Base-by-base conservation (phyloP, 2,113 vertebrate species). In the Physeter macrocephalus region DNA sequence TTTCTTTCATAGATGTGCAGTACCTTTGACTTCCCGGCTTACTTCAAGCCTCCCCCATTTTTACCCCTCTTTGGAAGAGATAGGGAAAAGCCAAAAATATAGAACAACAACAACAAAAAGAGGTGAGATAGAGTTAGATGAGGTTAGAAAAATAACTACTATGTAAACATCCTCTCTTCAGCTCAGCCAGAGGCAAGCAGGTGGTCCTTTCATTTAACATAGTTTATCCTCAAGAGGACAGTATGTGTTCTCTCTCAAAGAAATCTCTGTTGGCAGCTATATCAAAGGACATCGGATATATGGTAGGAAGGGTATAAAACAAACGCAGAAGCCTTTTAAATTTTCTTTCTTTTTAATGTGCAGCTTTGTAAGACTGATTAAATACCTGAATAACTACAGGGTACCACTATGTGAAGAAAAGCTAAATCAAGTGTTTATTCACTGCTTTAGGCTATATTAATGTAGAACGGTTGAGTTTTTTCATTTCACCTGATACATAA, bases 21-120 rank as follows among this genome's bases (percentile, higher is more conserved):
- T 54, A 49, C 41, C 52, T 95, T 95, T 95, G 71, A 87, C 94
- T 95, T 94, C 59, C 39, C 20, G 74, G 52, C 27, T 93, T 84
- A 64, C n/a, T 90, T 96, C 36, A 86, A 69, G 74, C 8, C 62
- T 88, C 80, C 64, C 75, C 61, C 88, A 1, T 81, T 46, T 80
- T 89, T 39, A 86, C 13, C 13, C 41, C 21, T n/a, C 31, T 66
- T 91, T 87, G 39, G 13, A 95, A 97, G 27, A 84, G 10, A 69
- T 27, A 83, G 17, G 12, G 27, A 46, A 49, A 86, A 66, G 8
- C 14, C 18, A 77, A 88, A 97, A 83, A 85, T n/a, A 89, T 36
- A 52, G n/a, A 78, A 34, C 11, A 39, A 80, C 46, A 36, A 39
- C 77, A 36, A 31, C 11, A 81, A 62, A 43, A 93, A 75, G 46